Conservation (phyloP, 2,113 vertebrate species). For the Cnemophilus loriae region DNA sequence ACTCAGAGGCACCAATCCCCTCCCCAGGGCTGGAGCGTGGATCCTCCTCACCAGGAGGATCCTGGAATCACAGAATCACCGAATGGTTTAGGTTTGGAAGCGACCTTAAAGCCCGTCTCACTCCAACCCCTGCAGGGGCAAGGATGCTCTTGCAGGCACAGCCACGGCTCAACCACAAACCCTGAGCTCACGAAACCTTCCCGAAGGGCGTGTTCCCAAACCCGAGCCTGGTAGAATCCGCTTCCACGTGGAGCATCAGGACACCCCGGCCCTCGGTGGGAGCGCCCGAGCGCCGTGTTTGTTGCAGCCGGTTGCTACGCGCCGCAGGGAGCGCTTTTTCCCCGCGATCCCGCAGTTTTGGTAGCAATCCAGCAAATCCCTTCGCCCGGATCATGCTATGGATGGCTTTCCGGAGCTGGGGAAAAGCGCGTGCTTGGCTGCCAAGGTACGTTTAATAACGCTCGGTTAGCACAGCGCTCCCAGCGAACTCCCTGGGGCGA, state of each 20-base stretch:
- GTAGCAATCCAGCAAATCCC: not conserved
- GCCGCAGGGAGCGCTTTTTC: not conserved
- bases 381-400: not conserved
- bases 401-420: not conserved
- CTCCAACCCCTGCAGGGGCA: not conserved
- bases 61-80: not conserved
- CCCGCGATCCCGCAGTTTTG: not conserved
- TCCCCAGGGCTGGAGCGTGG: accelerated
- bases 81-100: not conserved
- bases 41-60: not conserved
- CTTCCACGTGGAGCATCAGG: not conserved
- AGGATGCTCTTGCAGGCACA: not conserved
- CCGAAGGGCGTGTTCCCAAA: not conserved
- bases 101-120: not conserved
- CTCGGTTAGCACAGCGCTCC: not conserved
- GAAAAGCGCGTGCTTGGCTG: not conserved
- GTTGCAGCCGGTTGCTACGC: not conserved
- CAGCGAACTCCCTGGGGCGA: not conserved
- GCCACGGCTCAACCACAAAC: accelerated
- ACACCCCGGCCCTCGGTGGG: accelerated
- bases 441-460: not conserved
- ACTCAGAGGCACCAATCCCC: not conserved
- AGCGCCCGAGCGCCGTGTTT: accelerated
- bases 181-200: not conserved
- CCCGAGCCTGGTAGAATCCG: not conserved